These are phyloP conservation scores for Lutjanus argentimaculatus DNA, from an alignment of 2,797 vertebrate species.

Conservation along the genomic window DNA sequence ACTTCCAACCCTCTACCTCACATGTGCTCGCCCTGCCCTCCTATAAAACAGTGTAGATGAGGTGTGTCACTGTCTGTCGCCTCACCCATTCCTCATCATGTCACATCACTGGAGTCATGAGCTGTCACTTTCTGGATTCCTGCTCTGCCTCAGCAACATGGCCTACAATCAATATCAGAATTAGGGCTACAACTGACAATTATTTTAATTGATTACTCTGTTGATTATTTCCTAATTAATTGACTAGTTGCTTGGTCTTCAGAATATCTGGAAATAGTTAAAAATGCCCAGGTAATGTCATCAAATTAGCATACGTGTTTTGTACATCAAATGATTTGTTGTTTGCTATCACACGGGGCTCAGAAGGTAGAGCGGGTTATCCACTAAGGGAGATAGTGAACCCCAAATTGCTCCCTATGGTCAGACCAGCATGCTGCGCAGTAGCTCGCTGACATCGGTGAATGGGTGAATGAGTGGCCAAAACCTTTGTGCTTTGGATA, in stretches of 20 bases:
- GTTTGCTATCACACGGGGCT: too few species aligned
- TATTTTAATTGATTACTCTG: neutral
- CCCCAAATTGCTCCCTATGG: too few species aligned
- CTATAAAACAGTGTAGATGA: conserved; percentile 5
- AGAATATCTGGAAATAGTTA: neutral
- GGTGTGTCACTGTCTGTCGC: conserved; percentile 11
- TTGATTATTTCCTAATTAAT: neutral
- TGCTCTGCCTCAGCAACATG: neutral
- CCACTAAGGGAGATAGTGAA: too few species aligned
- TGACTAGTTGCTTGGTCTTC: neutral
- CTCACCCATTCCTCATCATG: conserved; percentile 7
- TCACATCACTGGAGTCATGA: conserved; percentile 12
- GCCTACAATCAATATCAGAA: neutral
- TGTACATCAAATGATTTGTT: too few species aligned
- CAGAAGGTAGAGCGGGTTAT: too few species aligned
- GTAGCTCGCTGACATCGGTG: too few species aligned
- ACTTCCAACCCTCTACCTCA: conserved; percentile 43
- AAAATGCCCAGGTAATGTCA: neutral
- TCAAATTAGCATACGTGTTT: too few species aligned
- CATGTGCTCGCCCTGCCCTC: conserved; percentile 19
- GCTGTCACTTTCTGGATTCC: neutral
- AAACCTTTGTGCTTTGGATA: too few species aligned
- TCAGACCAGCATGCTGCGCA: too few species aligned
- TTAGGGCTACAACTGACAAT: neutral
- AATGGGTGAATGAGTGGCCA: too few species aligned